Percentiles rank a stretch among this genome's conserved stretches.
phyloP scores from a whole-genome alignment of 2,113 vertebrate species.

The Amia ocellicauda region DNA sequence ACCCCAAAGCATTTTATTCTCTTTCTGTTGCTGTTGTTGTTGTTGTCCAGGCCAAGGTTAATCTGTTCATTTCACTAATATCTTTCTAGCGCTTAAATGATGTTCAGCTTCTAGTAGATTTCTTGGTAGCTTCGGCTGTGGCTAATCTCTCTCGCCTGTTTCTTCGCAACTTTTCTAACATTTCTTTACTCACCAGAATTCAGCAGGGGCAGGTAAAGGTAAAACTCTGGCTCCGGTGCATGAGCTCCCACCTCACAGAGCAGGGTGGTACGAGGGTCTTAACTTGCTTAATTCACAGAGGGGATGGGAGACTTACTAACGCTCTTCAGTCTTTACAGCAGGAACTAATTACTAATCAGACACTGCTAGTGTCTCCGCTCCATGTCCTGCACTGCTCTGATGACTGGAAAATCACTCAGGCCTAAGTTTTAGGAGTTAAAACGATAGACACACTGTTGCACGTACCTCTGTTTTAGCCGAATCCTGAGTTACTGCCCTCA shows the following conservation, averaged over 20 bases:
- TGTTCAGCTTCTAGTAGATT: slow-evolving; percentile 33
- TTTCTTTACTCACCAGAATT: slow-evolving; percentile 36
- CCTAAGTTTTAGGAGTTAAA: background rate
- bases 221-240: background rate
- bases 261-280: slow-evolving; percentile 30
- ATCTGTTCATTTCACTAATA: no score
- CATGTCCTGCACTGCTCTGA: slow-evolving; percentile 15
- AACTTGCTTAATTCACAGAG: slow-evolving; percentile 37
- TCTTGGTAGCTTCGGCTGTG: slow-evolving; percentile 24
- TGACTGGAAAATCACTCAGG: background rate
- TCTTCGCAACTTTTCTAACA: slow-evolving; percentile 46
- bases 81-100: slow-evolving; percentile 51
- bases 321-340: slow-evolving; percentile 43
- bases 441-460: no score
- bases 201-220: slow-evolving; percentile 12
- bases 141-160: slow-evolving; percentile 22
- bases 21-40: no score
- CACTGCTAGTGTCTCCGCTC: background rate
- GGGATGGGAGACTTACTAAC: slow-evolving; percentile 43
- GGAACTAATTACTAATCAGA: slow-evolving; percentile 37
- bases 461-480: background rate
- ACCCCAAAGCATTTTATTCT: no score
- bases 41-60: no score
- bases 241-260: slow-evolving; percentile 25
- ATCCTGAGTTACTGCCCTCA: background rate